Percentiles rank a stretch among this genome's conserved stretches.
phyloP scores from a whole-genome alignment of 2,113 vertebrate species.

The Micromys minutus region DNA sequence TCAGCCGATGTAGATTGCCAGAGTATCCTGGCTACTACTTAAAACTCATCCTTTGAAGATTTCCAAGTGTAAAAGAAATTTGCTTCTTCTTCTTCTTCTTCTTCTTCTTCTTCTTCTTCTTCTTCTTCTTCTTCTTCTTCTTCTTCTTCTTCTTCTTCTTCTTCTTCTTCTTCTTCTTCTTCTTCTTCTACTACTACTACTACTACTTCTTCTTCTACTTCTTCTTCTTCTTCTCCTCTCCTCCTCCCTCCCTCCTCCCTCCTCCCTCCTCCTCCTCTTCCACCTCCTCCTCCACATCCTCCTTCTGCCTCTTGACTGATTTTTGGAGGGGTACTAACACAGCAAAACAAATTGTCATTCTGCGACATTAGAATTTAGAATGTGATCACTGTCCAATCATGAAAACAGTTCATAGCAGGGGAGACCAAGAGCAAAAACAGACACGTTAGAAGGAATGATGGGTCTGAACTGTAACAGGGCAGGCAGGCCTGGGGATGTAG shows the following conservation, averaged over 20 bases:
- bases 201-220: fast-evolving
- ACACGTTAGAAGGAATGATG: neutral
- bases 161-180: fast-evolving
- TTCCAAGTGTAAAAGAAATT: neutral
- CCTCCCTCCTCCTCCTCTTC: too few species aligned
- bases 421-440: neutral
- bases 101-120: too few species aligned
- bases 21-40: neutral
- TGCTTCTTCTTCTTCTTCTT: neutral
- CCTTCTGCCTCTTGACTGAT: neutral
- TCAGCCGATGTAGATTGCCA: neutral
- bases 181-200: too few species aligned
- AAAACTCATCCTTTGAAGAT: neutral
- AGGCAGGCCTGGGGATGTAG: neutral
- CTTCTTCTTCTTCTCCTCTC: fast-evolving
- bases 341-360: neutral
- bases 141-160: fast-evolving
- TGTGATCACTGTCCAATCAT: neutral
- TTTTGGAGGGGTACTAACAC: neutral
- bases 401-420: neutral
- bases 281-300: too few species aligned
- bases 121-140: too few species aligned
- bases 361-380: neutral
- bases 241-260: fast-evolving
- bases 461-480: too few species aligned